Evolutionary conservation across 2,888 invertebrate genomes (phyloP).

Genomic region (Drosophila niveifrons): DNA sequence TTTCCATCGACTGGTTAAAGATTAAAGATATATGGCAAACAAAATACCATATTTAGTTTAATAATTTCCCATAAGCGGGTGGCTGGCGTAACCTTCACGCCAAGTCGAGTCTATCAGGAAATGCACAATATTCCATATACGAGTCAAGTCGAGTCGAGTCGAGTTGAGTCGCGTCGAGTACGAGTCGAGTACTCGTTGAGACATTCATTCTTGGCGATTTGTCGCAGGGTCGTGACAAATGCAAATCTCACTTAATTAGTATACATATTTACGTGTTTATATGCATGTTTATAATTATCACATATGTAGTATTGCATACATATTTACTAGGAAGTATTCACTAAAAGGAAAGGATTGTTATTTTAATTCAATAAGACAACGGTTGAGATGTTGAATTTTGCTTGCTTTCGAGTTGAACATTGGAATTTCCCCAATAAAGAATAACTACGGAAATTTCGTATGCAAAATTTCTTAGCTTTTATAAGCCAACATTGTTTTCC

Average conservation of each 20-base stretch:
- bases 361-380: not conserved
- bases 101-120: slow-evolving; percentile 3
- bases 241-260: slow-evolving; percentile 45
- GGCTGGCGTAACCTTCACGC: slow-evolving; percentile 53
- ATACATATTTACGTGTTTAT: slow-evolving; percentile 19
- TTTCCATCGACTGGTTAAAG: slow-evolving; percentile 31
- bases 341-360: slow-evolving; percentile 37
- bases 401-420: not conserved
- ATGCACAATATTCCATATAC: too few relatives aligned
- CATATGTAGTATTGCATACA: slow-evolving; percentile 6
- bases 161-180: not conserved
- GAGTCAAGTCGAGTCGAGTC: not conserved
- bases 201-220: slow-evolving; percentile 50
- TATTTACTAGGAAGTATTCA: slow-evolving; percentile 20
- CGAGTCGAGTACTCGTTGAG: slow-evolving; percentile 4
- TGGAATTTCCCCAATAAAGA: not conserved
- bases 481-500: too few relatives aligned
- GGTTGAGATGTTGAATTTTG: too few relatives aligned
- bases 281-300: not conserved
- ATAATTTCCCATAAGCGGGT: slow-evolving; percentile 8
- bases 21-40: not conserved
- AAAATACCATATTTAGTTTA: not conserved
- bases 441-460: too few relatives aligned
- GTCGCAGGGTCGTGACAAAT: slow-evolving; percentile 62
- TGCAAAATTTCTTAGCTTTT: too few relatives aligned